Base-by-base conservation (phyloP, 2,888 invertebrate genomes). In the Pharmacophagus antenor region DNA sequence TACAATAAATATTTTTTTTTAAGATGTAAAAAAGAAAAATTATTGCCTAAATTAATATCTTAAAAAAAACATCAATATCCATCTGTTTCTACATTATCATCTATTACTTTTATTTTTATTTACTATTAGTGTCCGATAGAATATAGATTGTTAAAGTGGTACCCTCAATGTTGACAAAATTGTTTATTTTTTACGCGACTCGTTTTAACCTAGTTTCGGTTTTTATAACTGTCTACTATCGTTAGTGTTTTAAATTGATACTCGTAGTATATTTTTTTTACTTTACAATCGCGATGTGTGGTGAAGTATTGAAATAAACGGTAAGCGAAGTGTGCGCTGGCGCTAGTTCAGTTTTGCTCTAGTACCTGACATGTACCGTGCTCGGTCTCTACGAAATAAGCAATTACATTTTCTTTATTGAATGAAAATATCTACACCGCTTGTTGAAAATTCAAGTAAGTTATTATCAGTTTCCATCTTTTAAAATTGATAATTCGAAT, bases 331-430 rank as follows among this genome's bases (percentile, higher is more conserved):
- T 50, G 53, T 56, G 66, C 69, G 67, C 61, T 42, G 54, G 67
- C 70, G 67, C 68, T 56, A 70, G 71, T 69, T 49, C 46, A 59
- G 70, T 72, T 65, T 64, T 62, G 66, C 67, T 69, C 68, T 71
- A 71, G 72, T 66, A 68, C 70, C 65, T 70, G 66, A 63, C 68
- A 67, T 62, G 74, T 70, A 71, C 71, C 70, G 70, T 69, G 42
- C 18, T 44, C 54, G 37, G 54, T 49, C 46, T 48, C 51, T 22
- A 54, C 54, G 47, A 44, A 60, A 22, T 57, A 53, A 52, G 41
- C 25, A 31, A 44, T 48, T 25, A n/a, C n/a, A 41, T 44, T 48
- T 44, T 31, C 21, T 49, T 42, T 49, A 7, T 61, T 57, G 56
- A 61, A 52, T 42, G 27, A 53, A 51, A 42, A 31, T 52, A 60